These are phyloP conservation scores for Scarus forsteni DNA, from an alignment of 2,797 vertebrate species.

Conservation along the genomic window DNA sequence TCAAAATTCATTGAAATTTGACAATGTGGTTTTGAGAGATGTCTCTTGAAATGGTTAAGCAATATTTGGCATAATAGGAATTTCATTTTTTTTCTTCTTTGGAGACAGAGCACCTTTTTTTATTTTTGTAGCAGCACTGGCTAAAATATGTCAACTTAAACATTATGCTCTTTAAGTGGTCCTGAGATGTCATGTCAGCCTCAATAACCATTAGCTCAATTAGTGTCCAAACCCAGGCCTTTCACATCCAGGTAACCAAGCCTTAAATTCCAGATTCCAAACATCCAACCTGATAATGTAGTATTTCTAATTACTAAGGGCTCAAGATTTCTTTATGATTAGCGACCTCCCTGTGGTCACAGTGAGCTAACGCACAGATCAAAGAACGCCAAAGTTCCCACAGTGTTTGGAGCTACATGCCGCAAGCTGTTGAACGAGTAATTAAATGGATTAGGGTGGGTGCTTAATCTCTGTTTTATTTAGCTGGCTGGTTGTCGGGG, in stretches of 20 bases:
- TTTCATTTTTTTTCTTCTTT: too few relatives aligned
- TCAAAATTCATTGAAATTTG: too few relatives aligned
- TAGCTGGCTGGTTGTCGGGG: constrained; percentile 67
- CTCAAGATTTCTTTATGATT: constrained; percentile 24
- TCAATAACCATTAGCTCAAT: not conserved
- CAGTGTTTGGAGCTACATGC: constrained; percentile 48
- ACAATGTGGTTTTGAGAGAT: too few relatives aligned
- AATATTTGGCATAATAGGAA: too few relatives aligned
- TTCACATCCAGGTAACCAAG: constrained; percentile 15
- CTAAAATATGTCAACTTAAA: too few relatives aligned
- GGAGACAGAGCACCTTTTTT: too few relatives aligned
- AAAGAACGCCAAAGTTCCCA: constrained; percentile 61
- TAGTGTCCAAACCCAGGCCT: not conserved
- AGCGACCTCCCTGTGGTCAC: constrained; percentile 26
- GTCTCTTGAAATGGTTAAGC: too few relatives aligned
- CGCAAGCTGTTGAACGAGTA: constrained; percentile 64
- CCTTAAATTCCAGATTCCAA: constrained; percentile 27
- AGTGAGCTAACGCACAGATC: constrained; percentile 44
- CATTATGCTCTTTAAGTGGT: too few relatives aligned
- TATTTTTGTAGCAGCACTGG: too few relatives aligned
- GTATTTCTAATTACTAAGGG: constrained; percentile 27
- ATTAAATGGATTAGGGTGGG: constrained; percentile 69
- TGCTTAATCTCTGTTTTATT: constrained; percentile 78
- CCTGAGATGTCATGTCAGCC: not conserved
- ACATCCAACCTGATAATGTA: constrained; percentile 9